phyloP scores from a whole-genome alignment of 2,113 vertebrate species.

The Acanthisitta chloris region DNA sequence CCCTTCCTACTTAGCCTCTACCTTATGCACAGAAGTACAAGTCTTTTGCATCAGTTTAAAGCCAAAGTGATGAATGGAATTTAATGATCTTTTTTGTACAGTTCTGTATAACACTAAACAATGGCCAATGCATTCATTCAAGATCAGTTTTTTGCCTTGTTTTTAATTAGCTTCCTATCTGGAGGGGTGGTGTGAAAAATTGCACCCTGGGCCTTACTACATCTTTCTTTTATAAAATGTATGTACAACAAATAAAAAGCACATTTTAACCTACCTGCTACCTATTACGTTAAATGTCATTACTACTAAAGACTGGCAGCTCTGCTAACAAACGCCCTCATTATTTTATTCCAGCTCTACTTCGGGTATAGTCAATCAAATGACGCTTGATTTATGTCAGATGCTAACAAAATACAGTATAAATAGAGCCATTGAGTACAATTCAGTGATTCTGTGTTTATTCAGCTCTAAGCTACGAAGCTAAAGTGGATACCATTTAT shows the following conservation, averaged over 20 bases:
- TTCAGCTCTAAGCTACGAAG: conserved; percentile 63
- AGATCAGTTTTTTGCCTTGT: conserved; percentile 60
- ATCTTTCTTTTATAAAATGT: conserved; percentile 70
- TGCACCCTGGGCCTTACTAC: conserved; percentile 30
- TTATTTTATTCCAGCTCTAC: conserved; percentile 64
- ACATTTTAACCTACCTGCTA: conserved; percentile 66
- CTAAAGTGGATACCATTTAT: conserved; percentile 71
- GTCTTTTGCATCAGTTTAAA: conserved; percentile 68
- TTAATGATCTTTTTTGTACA: conserved; percentile 73
- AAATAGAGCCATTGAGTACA: conserved; percentile 68
- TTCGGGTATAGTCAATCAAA: conserved; percentile 67
- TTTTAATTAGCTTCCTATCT: conserved; percentile 69
- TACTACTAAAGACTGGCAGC: conserved; percentile 62
- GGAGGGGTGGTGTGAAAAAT: conserved; percentile 55
- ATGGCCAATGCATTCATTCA: conserved; percentile 61
- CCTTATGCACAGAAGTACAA: conserved; percentile 44
- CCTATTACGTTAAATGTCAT: conserved; percentile 65
- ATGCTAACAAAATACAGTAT: conserved; percentile 71
- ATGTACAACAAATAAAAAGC: conserved; percentile 68
- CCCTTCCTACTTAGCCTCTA: conserved; percentile 17
- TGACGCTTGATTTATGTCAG: conserved; percentile 63
- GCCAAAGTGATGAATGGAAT: conserved; percentile 70
- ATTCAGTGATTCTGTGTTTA: conserved; percentile 70
- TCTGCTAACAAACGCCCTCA: conserved; percentile 55
- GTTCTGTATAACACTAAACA: conserved; percentile 70